Evolutionary conservation across 2,797 vertebrate species (phyloP).

Genomic region (Champsocephalus esox): DNA sequence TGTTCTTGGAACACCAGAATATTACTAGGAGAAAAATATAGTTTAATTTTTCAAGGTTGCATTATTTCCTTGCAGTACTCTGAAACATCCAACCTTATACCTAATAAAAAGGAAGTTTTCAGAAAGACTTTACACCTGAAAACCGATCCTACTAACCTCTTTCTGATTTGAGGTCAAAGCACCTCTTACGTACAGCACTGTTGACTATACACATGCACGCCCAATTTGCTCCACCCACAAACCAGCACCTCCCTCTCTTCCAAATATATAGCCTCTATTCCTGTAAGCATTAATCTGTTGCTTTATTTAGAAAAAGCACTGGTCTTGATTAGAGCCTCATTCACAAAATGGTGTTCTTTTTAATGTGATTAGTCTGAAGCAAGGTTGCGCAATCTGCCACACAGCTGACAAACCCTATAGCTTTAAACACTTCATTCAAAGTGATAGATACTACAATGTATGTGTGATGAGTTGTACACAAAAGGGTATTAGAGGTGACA

Average conservation of each 20-base stretch:
- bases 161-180: conserved; percentile 53
- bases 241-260: neutral
- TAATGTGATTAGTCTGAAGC: conserved; percentile 60
- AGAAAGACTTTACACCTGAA: conserved; percentile 1
- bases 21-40: neutral
- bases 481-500: neutral
- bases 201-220: neutral
- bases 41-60: neutral
- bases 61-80: neutral
- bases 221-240: conserved; percentile 13
- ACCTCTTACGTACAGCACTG: conserved; percentile 3
- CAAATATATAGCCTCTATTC: neutral
- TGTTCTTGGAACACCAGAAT: neutral
- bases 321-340: conserved; percentile 43
- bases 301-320: conserved; percentile 53
- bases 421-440: conserved; percentile 33
- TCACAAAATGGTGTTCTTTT: conserved; percentile 50
- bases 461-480: conserved; percentile 10
- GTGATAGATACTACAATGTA: neutral
- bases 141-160: conserved; percentile 32
- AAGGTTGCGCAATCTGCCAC: conserved; percentile 34
- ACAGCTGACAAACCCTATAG: conserved; percentile 4
- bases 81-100: conserved; percentile 4
- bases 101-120: neutral
- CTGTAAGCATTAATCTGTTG: conserved; percentile 46